These are phyloP conservation scores for Lucilia sericata DNA, from an alignment of 1,140 invertebrate genomes.

Conservation along the genomic window DNA sequence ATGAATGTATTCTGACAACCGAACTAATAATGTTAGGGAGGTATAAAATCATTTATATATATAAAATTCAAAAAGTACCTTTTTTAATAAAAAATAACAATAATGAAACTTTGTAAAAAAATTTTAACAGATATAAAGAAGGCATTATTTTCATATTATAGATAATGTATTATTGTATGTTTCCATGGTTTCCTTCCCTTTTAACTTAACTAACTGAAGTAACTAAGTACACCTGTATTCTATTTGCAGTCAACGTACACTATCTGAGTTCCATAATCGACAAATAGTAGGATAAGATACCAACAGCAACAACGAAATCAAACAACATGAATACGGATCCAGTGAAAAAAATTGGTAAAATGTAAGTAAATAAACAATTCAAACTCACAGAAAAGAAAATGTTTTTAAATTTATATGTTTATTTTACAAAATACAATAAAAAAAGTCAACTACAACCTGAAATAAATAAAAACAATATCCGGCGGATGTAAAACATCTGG, in stretches of 20 bases:
- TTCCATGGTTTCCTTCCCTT: not conserved
- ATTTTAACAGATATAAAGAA: too few species aligned
- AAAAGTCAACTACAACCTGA: not conserved
- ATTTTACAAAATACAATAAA: not conserved
- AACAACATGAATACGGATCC: constrained; percentile 19
- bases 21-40: not conserved
- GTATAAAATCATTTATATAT: too few species aligned
- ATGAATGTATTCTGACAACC: not conserved
- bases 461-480: not conserved
- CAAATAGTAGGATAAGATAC: not conserved
- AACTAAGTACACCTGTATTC: not conserved
- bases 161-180: too few species aligned
- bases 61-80: too few species aligned
- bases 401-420: too few species aligned
- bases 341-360: constrained; percentile 27
- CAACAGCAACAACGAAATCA: not conserved
- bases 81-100: too few species aligned
- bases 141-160: too few species aligned
- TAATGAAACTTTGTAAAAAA: too few species aligned
- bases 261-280: not conserved
- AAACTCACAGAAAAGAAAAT: not conserved
- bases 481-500: constrained; percentile 1
- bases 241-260: not conserved
- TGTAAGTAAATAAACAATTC: constrained; percentile 24
- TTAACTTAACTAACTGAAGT: not conserved